A percentile compares a stretch with the other conserved stretches of the same genome.
Evolutionary conservation across 1,140 invertebrate genomes (phyloP).

Genomic region (Dreissena polymorpha): DNA sequence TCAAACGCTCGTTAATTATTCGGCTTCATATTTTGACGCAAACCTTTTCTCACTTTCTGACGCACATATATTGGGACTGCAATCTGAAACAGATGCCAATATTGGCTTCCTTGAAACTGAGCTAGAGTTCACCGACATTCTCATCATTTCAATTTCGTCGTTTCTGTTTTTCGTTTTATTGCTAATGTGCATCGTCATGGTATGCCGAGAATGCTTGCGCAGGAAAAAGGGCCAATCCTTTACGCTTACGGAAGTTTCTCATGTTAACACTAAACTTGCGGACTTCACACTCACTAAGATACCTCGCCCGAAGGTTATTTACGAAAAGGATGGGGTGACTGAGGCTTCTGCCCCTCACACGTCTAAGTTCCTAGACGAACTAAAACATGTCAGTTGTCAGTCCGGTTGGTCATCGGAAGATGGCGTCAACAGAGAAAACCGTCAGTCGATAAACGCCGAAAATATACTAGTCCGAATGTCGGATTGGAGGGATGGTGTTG

Average conservation of each 20-base stretch:
- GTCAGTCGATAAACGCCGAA: slow-evolving; percentile 22
- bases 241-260: slow-evolving; percentile 59
- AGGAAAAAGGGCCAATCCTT: slow-evolving; percentile 60
- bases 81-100: not conserved
- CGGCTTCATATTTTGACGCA: no score
- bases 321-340: slow-evolving; percentile 42
- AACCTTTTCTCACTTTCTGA: no score
- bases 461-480: slow-evolving; percentile 53
- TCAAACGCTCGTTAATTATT: no score
- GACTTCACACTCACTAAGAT: slow-evolving; percentile 64
- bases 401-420: not conserved
- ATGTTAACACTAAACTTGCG: slow-evolving; percentile 63
- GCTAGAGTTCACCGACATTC: slow-evolving; percentile 60
- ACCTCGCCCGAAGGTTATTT: slow-evolving; percentile 58
- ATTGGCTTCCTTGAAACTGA: not conserved
- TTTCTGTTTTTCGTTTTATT: slow-evolving; percentile 58
- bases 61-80: no score
- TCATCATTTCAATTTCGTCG: slow-evolving; percentile 64
- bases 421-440: not conserved
- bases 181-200: slow-evolving; percentile 53
- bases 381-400: not conserved
- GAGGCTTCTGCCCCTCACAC: not conserved
- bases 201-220: slow-evolving; percentile 60
- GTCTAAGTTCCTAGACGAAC: no score
- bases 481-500: slow-evolving; percentile 46